Conservation (phyloP, 2,888 invertebrate species). For the Augiades crinisus region DNA sequence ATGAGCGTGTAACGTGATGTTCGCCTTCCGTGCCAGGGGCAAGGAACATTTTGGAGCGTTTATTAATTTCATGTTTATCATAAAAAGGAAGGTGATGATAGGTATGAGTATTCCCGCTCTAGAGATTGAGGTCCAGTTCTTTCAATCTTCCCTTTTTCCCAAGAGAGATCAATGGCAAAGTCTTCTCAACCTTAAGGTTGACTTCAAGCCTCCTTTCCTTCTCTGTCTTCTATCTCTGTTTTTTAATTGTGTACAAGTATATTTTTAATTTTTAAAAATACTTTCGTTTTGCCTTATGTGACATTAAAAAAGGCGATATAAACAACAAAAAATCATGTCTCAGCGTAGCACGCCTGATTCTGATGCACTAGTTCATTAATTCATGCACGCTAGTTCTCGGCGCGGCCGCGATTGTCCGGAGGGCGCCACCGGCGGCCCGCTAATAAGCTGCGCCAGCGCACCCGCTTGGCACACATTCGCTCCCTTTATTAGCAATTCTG, state of each 20-base stretch:
- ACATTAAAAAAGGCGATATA: too few relatives aligned
- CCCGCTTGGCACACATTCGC: conserved; percentile 61
- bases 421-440: conserved; percentile 50
- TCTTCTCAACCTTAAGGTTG: too few relatives aligned
- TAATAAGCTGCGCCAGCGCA: conserved; percentile 53
- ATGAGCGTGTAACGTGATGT: conserved; percentile 33
- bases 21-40: conserved; percentile 20
- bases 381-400: conserved; percentile 37
- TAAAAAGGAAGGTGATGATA: too few relatives aligned
- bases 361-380: conserved; percentile 31
- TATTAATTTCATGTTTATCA: neutral
- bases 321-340: neutral
- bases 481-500: conserved; percentile 75
- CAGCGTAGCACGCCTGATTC: neutral
- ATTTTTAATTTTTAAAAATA: too few relatives aligned
- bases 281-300: too few relatives aligned
- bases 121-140: too few relatives aligned
- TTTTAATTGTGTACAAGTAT: too few relatives aligned
- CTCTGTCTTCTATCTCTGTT: too few relatives aligned
- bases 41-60: conserved; percentile 2
- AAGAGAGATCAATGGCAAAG: too few relatives aligned
- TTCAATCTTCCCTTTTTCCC: too few relatives aligned
- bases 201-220: too few relatives aligned
- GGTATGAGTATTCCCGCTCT: too few relatives aligned
- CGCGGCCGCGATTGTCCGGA: conserved; percentile 44